Base-by-base conservation (phyloP, 2,113 vertebrate species). In the Holacanthus passer region DNA sequence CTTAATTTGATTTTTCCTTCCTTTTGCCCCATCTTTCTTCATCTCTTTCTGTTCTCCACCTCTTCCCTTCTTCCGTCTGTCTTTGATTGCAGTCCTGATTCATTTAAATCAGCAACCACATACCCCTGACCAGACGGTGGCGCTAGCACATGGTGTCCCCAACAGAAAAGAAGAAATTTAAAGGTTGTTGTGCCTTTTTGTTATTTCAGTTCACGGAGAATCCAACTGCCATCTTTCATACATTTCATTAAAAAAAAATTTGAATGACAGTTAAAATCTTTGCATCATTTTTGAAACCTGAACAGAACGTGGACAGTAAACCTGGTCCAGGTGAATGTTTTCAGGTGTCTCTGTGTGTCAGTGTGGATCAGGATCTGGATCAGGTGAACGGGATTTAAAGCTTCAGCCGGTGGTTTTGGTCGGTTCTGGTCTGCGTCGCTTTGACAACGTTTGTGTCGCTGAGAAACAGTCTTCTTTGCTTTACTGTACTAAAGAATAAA, bases 401-500 rank as follows among this genome's bases (percentile, higher is more conserved):
- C 69, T 68, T 74, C 55, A 73, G 29, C 56, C 19, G 48, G 20
- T 65, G 73, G 58, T 52, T 41, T 59, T 20, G 64, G 52, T 43
- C 37, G 69, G 29, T 63, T 56, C 35, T 14, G 1, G 50, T 70
- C 71, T 32, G 73, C 32, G 37, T 50, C 56, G 24, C 63, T 78
- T 52, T 55, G 56, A 77, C 20, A 58, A 60, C 32, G 45, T 63
- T 53, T 70, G 62, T 70, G 56, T 69, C 65, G 66, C 72, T 75
- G 55, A 79, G 22, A 45, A 84, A 64, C 70, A 66, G n/a, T 78
- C 76, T 69, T 8, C 22, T 81, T 83, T 48, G 50, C 73, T 87
- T 85, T 90, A 94, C 89, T 93, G 91, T 91, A 93, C 63, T 70
- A 85, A 85, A 87, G 87, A 89, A 79, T 62, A 91, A 81, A 86